These are phyloP conservation scores for Falco columbarius DNA, from an alignment of 2,797 vertebrate species.

Conservation along the genomic window DNA sequence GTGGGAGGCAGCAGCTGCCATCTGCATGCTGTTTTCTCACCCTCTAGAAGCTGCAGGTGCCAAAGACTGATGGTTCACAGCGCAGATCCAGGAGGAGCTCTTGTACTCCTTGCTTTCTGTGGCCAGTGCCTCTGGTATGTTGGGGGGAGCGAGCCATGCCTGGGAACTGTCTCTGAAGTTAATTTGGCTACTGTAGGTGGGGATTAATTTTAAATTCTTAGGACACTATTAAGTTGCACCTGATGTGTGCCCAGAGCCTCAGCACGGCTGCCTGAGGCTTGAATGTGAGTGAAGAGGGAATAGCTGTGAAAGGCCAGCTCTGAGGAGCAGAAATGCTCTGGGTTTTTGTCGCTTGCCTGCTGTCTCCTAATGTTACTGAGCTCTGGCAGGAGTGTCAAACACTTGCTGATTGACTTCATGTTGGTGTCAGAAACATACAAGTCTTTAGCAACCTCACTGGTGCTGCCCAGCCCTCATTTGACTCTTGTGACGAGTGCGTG, in stretches of 20 bases:
- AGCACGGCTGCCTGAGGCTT: neutral
- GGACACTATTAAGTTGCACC: neutral
- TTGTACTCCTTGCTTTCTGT: neutral
- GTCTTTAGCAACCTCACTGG: neutral
- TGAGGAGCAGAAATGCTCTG: neutral
- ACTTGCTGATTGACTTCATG: neutral
- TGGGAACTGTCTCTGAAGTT: neutral
- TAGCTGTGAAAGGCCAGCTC: neutral
- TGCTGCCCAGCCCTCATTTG: neutral
- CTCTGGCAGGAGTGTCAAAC: neutral
- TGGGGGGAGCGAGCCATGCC: neutral
- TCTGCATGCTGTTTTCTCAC: neutral
- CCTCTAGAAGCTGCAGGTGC: neutral
- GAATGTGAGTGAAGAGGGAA: neutral
- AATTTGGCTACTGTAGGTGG: neutral
- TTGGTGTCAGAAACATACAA: neutral
- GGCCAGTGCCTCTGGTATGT: neutral
- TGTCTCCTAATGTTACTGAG: neutral
- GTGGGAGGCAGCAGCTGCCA: neutral
- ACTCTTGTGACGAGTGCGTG: neutral
- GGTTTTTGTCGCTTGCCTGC: neutral
- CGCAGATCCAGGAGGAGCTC: neutral
- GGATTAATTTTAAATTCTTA: neutral
- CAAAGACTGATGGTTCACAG: neutral
- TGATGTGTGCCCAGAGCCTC: neutral